Evolutionary conservation across 2,113 vertebrate species (phyloP).

Genomic region (Copsychus sechellarum): DNA sequence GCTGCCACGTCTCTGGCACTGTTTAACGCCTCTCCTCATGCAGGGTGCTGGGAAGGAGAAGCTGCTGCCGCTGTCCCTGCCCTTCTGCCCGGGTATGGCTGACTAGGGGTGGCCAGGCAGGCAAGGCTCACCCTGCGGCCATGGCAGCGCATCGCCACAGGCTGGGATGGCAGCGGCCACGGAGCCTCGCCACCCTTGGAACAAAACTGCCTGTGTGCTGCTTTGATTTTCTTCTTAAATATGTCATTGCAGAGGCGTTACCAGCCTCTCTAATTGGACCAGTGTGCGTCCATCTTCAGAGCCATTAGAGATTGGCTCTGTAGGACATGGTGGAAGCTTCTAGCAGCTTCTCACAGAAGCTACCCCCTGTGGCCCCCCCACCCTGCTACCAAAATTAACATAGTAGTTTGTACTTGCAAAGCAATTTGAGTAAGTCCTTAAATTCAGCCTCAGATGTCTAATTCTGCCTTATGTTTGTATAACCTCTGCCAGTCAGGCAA

Average conservation of each 20-base stretch:
- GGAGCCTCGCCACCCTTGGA: rapidly evolving
- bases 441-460: not conserved
- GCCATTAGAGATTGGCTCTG: not conserved
- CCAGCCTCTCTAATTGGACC: too few relatives aligned
- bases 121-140: rapidly evolving
- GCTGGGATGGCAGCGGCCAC: not conserved
- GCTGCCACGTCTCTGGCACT: rapidly evolving
- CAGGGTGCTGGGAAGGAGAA: rapidly evolving
- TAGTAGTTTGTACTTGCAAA: not conserved
- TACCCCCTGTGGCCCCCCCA: not conserved
- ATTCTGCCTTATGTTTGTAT: not conserved
- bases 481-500: not conserved
- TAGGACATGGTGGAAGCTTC: not conserved
- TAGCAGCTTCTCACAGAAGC: not conserved
- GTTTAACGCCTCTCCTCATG: not conserved
- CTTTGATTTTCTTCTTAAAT: not conserved
- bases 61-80: rapidly evolving
- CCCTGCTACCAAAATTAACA: not conserved
- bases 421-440: not conserved
- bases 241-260: not conserved
- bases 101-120: not conserved
- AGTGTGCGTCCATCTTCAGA: not conserved
- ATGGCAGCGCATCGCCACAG: not conserved
- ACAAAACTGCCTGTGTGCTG: not conserved
- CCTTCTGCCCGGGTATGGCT: rapidly evolving